Conservation (phyloP, 2,113 vertebrate species). For the Picathartes gymnocephalus region DNA sequence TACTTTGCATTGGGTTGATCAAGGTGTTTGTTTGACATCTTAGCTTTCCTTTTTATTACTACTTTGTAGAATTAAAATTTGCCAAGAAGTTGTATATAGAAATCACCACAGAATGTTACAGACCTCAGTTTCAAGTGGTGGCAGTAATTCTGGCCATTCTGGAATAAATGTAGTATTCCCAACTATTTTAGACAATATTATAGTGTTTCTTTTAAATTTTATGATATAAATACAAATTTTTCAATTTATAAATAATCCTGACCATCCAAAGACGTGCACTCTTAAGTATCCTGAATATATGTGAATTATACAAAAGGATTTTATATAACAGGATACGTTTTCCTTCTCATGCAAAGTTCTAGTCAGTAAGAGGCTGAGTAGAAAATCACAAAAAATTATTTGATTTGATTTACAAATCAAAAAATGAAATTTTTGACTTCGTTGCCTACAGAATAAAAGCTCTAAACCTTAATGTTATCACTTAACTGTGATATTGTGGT, state of each 20-base stretch:
- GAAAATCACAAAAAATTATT: too few relatives aligned
- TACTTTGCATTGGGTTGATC: neutral
- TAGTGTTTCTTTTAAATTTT: neutral
- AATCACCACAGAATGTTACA: neutral
- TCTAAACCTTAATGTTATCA: neutral
- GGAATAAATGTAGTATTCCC: neutral
- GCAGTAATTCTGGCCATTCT: neutral
- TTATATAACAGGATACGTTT: fast-evolving
- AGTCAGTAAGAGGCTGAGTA: neutral
- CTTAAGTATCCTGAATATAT: neutral
- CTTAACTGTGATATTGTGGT: neutral
- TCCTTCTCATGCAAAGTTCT: neutral
- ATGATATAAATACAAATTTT: neutral
- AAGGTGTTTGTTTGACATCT: neutral
- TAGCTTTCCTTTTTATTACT: neutral
- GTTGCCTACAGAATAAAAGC: neutral
- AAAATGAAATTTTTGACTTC: neutral
- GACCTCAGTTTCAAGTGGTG: neutral
- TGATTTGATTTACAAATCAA: too few relatives aligned
- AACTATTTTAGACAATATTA: neutral
- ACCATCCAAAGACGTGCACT: neutral
- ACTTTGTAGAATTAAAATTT: neutral
- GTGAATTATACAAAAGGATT: neutral
- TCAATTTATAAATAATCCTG: neutral
- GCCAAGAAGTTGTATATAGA: fast-evolving